Base-by-base conservation (phyloP, 2,797 vertebrate species). In the Poeciliopsis infans region DNA sequence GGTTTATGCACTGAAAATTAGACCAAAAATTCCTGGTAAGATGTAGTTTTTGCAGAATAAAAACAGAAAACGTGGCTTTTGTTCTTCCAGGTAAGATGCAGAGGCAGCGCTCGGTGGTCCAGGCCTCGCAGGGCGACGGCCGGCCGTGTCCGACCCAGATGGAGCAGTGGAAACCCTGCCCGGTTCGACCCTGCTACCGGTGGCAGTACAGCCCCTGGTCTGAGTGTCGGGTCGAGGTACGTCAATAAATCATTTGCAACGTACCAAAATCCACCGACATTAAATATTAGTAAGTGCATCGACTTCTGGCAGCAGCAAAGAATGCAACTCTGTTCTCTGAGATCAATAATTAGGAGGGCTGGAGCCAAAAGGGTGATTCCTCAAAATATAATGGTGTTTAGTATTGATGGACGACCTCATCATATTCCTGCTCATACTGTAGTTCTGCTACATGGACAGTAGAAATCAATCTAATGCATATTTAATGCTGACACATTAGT, bases 81-180 rank as follows among this genome's bases (percentile, higher is more conserved):
- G 92, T 25, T 71, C 83, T 85, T 83, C 88, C 91, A 99, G 98
- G 98, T 85, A 98, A 96, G 95, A 99, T 99, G 97, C 94, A 94
- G 93, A 95, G 98, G 79, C 96, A 86, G 80, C 95, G 98, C 76
- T 89, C 91, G 0, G 95, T 99, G 93, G 96, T 97, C 41, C 97
- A 98, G 88, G 95, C 96, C 0, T 98, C 97, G 87, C 98, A 97
- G 94, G 98, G 98, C 2, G 98, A 99, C 45, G 98, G 98, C 47
- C 96, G 98, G 76, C 98, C 98, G 10, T 99, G 98, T 83, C 95
- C 97, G 0, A 76, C 95, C 28, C 96, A 97, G 94, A 95, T 97
- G 96, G 96, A 98, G 83, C 98, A 99, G 88, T 97, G 96, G 95
- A 99, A 98, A 87, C 97, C 98, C 6, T 99, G 98, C 72, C 97